Conservation (phyloP, 2,888 invertebrate genomes). For the Luffia ferchaultella region DNA sequence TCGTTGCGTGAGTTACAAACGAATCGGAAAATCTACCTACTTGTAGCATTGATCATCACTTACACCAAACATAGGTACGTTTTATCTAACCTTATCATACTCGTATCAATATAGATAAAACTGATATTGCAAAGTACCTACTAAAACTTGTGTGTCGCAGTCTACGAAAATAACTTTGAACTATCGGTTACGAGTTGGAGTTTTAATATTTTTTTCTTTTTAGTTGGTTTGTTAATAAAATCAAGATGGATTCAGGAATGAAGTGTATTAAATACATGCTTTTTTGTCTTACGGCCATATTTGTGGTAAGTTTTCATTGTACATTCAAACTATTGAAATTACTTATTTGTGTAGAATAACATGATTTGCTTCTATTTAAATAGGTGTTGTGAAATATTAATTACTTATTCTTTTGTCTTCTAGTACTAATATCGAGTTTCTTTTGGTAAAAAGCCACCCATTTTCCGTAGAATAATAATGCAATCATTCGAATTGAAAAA, state of each 20-base stretch:
- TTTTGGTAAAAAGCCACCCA: too few species aligned
- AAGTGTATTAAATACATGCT: slow-evolving; percentile 79
- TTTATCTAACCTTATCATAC: background rate
- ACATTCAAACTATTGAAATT: too few species aligned
- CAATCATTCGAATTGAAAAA: too few species aligned
- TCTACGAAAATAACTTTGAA: background rate
- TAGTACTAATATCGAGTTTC: too few species aligned
- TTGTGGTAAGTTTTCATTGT: slow-evolving; percentile 72
- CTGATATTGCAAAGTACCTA: background rate
- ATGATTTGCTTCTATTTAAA: too few species aligned
- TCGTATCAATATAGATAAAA: background rate
- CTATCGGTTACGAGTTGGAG: background rate
- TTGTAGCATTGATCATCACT: too few species aligned
- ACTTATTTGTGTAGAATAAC: too few species aligned
- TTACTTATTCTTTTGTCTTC: too few species aligned
- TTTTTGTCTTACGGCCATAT: slow-evolving; percentile 78
- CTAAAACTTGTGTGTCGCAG: background rate
- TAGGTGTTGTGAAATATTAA: too few species aligned
- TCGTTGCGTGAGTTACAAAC: too few species aligned
- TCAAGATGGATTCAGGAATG: slow-evolving; percentile 70
- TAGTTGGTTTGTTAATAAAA: background rate
- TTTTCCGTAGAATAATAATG: too few species aligned
- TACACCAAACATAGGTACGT: slow-evolving; percentile 26
- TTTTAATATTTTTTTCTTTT: background rate
- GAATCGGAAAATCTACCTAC: too few species aligned